Percentiles rank a stretch among this genome's conserved stretches.
phyloP scores from a whole-genome alignment of 1,140 invertebrate genomes.

The Coptotermes formosanus region DNA sequence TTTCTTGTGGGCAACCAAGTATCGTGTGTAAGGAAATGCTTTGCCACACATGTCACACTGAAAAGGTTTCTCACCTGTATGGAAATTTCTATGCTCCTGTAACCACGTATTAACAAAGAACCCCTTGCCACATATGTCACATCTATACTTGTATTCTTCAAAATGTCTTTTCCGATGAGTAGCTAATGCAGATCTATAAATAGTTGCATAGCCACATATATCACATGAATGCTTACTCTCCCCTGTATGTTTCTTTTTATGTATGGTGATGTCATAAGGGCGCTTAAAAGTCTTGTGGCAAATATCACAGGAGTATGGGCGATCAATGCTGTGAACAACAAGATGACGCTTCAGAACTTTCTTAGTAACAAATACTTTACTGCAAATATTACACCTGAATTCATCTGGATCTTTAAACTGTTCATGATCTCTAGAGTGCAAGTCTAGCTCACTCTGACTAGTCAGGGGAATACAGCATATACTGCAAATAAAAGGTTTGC shows the following conservation, averaged over 20 bases:
- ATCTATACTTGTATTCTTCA: conserved; percentile 58
- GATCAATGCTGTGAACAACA: conserved; percentile 49
- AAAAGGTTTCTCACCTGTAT: conserved; percentile 55
- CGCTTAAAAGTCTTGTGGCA: conserved; percentile 53
- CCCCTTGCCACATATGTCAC: conserved; percentile 56
- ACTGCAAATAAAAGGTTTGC: neutral
- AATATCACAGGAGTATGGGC: conserved; percentile 51
- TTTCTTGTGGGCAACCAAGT: conserved; percentile 38
- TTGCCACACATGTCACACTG: conserved; percentile 57
- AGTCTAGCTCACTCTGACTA: neutral
- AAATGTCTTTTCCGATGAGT: conserved; percentile 53
- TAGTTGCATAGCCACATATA: conserved; percentile 47
- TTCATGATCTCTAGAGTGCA: neutral
- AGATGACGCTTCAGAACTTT: conserved; percentile 53
- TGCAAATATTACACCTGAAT: conserved; percentile 32
- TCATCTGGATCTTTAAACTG: conserved; percentile 10
- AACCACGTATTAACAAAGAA: conserved; percentile 56
- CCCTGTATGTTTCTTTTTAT: conserved; percentile 44
- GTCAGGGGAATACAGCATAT: neutral
- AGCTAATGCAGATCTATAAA: conserved; percentile 45
- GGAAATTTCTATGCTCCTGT: conserved; percentile 58
- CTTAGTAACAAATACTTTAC: conserved; percentile 47
- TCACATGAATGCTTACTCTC: conserved; percentile 48
- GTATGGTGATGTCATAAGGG: conserved; percentile 48
- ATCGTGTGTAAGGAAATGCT: conserved; percentile 47